Percentiles rank a stretch among this genome's conserved stretches.
Evolutionary conservation across 2,797 vertebrate species (phyloP).

Genomic region (Tragelaphus eurycerus): DNA sequence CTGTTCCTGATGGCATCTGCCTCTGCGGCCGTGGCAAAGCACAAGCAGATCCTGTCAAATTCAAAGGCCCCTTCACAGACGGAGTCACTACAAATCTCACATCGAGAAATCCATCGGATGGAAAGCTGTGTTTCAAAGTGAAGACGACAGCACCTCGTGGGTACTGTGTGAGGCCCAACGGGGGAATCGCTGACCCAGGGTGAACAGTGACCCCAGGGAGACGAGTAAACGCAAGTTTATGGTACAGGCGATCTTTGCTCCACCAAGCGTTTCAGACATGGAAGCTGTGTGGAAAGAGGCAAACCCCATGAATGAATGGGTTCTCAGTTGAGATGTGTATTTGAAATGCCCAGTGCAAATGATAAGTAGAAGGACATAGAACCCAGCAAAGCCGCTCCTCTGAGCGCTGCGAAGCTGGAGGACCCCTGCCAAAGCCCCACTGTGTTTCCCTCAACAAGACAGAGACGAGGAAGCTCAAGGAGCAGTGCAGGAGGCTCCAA

Average conservation of each 20-base stretch:
- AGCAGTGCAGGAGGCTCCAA: neutral
- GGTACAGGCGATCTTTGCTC: slow-evolving; percentile 98
- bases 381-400: neutral
- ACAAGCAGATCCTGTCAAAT: neutral
- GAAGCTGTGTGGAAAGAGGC: slow-evolving; percentile 99
- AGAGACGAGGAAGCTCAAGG: neutral
- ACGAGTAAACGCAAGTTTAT: slow-evolving; percentile 99
- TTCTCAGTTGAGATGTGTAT: slow-evolving; percentile 99
- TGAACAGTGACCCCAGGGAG: slow-evolving; percentile 94
- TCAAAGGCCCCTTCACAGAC: slow-evolving; percentile 97
- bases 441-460: neutral
- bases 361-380: slow-evolving; percentile 86
- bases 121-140: slow-evolving; percentile 98
- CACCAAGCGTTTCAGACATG: slow-evolving; percentile 92
- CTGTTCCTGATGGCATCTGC: neutral
- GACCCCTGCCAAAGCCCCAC: neutral
- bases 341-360: slow-evolving; percentile 97
- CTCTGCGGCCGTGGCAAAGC: neutral
- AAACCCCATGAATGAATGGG: slow-evolving; percentile 98
- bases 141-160: slow-evolving; percentile 97
- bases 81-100: slow-evolving; percentile 98
- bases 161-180: slow-evolving; percentile 98
- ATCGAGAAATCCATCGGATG: slow-evolving; percentile 96
- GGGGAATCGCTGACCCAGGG: slow-evolving; percentile 94
- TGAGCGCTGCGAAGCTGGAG: neutral